phyloP scores from a whole-genome alignment of 1,140 invertebrate genomes.

The Limonius californicus region DNA sequence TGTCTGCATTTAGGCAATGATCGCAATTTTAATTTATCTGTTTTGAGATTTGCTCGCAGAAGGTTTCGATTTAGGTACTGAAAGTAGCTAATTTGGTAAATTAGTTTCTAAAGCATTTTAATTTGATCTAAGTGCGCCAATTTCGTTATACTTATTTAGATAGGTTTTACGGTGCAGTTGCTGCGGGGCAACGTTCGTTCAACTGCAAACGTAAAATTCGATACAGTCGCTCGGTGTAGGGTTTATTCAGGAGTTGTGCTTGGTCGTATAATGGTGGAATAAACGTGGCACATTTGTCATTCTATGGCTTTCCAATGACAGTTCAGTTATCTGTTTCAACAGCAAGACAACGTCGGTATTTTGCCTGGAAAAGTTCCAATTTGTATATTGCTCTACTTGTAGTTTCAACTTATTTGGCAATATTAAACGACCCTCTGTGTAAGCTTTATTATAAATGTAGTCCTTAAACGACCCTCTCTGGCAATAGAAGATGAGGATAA shows the following conservation, averaged over 20 bases:
- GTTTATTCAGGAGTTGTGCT: neutral
- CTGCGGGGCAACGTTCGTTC: too few species aligned
- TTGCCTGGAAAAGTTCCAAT: constrained; percentile 12
- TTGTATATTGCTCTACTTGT: constrained; percentile 13
- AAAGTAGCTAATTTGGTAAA: too few species aligned
- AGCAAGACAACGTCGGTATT: neutral
- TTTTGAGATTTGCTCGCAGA: too few species aligned
- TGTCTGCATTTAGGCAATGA: too few species aligned
- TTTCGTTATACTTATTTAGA: too few species aligned
- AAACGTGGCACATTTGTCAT: constrained; percentile 1
- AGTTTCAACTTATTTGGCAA: neutral
- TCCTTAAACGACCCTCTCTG: neutral
- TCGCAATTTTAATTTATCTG: too few species aligned
- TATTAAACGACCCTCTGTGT: neutral
- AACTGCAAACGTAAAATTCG: neutral
- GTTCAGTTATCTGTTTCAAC: constrained; percentile 10
- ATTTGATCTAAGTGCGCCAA: too few species aligned
- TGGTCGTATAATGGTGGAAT: neutral
- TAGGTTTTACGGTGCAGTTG: too few species aligned
- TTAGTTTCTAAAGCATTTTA: too few species aligned
- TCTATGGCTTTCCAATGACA: constrained; percentile 10
- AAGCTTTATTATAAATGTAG: constrained; percentile 1
- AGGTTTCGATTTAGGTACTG: too few species aligned
- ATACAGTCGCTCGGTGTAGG: neutral
- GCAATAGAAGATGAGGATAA: neutral